A percentile compares a stretch with the other conserved stretches of the same genome.
These are phyloP conservation scores for Lycorma delicatula DNA, from an alignment of 1,140 invertebrate species.

Conservation along the genomic window DNA sequence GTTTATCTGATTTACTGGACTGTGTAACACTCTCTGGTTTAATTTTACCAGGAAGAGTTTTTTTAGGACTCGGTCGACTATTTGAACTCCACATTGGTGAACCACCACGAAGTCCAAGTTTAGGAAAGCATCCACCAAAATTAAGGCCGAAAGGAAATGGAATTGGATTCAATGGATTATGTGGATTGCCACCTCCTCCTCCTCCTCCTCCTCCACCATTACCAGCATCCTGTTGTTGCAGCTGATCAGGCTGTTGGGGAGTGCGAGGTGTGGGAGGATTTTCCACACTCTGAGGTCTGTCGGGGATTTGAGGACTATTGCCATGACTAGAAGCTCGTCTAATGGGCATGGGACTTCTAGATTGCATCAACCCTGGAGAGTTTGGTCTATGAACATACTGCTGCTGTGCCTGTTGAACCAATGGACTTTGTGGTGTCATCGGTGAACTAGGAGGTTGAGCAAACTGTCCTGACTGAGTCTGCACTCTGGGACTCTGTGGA, in stretches of 20 bases:
- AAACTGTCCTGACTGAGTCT: constrained; percentile 32
- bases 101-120: constrained; percentile 58
- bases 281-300: constrained; percentile 47
- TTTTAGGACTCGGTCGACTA: constrained; percentile 35
- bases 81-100: constrained; percentile 54
- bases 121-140: constrained; percentile 46
- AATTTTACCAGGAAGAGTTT: constrained; percentile 8
- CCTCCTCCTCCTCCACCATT: constrained; percentile 6
- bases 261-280: constrained; percentile 47
- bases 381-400: constrained; percentile 35
- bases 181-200: constrained; percentile 40
- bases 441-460: constrained; percentile 54
- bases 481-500: constrained; percentile 30
- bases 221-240: neutral
- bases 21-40: neutral
- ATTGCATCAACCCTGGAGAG: constrained; percentile 43
- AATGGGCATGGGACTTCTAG: constrained; percentile 46
- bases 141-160: constrained; percentile 36
- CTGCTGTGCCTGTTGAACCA: constrained; percentile 33
- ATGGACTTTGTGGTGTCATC: constrained; percentile 49
- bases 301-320: constrained; percentile 43
- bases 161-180: constrained; percentile 44
- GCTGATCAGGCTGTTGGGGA: constrained; percentile 28
- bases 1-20: constrained; percentile 5
- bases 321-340: constrained; percentile 42